Evolutionary conservation across 2,797 vertebrate species (phyloP), one percentile per base, ranked within the genome.

Genomic region (Danio jaintianensis): DNA sequence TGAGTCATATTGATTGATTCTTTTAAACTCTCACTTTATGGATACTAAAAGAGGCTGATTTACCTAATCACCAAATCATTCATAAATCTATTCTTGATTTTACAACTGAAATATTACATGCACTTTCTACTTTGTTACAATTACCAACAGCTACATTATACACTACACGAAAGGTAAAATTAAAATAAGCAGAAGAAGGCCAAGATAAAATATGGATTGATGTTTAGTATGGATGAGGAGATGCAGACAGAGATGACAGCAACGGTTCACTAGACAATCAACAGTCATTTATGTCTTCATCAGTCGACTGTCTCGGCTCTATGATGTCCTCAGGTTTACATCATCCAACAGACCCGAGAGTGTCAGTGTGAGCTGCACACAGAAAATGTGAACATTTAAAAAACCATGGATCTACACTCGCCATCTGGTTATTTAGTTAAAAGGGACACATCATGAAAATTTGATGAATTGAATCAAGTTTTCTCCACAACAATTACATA

Each of bases 241-340:
- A 18, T 47, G 5, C 47, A 42, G n/a, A 70, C 36, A 58, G 70
- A 45, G 48, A 50, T 56, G 18, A 55, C 40, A 22, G 18, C 43
- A 58, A 62, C 38, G 20, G 22, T 40, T 50, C 70, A 29, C 22
- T 56, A 50, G 38, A 45, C 62, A 61, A 13, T 62, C 43, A 73
- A 52, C 52, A 68, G n/a, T 72, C 20, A 40, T 73, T 67, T 61
- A 20, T 68, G 64, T 76, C 70, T 83, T 36, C 38, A 38, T 67
- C 59, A n/a, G 68, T 42, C 3, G 0, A n/a, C 71, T 56, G 40
- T 55, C 52, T 55, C 3, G 12, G 52, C 48, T 59, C 47, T 6
- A 16, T 12, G 48, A 53, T 82, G 80, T 80, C 77, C 78, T 82
- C 56, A 42, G 12, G 59, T 45, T 82, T 84, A 66, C 74, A 80